These are phyloP conservation scores for Camelus dromedarius DNA, from an alignment of 2,113 vertebrate species.

Conservation along the genomic window DNA sequence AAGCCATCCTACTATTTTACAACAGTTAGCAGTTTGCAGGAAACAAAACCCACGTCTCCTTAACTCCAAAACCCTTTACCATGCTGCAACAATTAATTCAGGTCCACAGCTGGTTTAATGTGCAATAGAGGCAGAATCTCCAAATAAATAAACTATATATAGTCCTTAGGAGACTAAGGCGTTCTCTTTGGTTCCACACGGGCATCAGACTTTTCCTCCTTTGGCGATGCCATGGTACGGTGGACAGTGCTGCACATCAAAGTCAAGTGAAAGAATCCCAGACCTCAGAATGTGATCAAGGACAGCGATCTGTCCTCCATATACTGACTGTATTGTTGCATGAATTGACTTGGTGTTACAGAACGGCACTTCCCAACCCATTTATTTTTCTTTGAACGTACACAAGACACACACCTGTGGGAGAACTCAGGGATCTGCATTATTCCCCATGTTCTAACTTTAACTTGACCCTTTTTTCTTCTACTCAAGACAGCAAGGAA, in stretches of 20 bases:
- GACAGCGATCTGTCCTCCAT: not conserved
- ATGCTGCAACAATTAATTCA: not conserved
- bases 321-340: not conserved
- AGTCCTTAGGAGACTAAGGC: not conserved
- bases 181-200: not conserved
- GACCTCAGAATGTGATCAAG: not conserved
- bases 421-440: not conserved
- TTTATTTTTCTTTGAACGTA: not conserved
- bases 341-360: not conserved
- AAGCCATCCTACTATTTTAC: not conserved
- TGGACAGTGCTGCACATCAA: not conserved
- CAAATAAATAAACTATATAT: not conserved
- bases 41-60: not conserved
- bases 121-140: not conserved
- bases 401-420: not conserved
- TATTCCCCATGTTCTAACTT: not conserved
- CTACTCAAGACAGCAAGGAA: not conserved
- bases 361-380: not conserved
- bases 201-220: not conserved
- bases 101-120: not conserved
- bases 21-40: not conserved
- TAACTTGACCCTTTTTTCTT: not conserved
- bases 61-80: not conserved
- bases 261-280: not conserved
- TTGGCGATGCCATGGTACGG: not conserved